Percentiles rank a stretch among this genome's conserved stretches.
These are phyloP conservation scores for Zaprionus inermis DNA, from an alignment of 1,140 invertebrate genomes.

Conservation along the genomic window DNA sequence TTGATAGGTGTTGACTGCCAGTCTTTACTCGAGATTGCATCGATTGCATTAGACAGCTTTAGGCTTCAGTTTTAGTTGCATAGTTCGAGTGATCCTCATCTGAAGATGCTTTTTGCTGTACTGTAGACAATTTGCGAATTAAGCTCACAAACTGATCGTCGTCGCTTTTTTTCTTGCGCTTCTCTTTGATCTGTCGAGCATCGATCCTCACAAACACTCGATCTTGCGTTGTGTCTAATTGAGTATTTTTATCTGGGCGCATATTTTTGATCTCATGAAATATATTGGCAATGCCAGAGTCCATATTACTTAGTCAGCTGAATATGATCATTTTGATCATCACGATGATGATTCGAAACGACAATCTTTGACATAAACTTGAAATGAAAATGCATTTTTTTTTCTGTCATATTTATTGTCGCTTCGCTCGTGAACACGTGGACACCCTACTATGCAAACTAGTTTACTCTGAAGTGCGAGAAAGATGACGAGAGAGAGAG, in stretches of 20 bases:
- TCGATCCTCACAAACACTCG: neutral
- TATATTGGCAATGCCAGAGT: neutral
- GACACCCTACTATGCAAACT: slow-evolving; percentile 30
- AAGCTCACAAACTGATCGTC: neutral
- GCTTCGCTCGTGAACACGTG: slow-evolving; percentile 48
- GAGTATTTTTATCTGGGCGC: neutral
- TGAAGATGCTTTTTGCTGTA: neutral
- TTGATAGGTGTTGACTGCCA: neutral
- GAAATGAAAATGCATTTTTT: slow-evolving; percentile 24
- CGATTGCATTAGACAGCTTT: neutral
- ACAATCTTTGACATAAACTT: slow-evolving; percentile 3
- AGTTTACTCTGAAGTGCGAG: neutral
- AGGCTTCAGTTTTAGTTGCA: neutral
- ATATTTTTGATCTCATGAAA: neutral
- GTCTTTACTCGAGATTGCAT: neutral
- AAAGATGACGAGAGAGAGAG: neutral
- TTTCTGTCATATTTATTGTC: slow-evolving; percentile 10
- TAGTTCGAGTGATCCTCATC: neutral
- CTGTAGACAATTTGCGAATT: neutral
- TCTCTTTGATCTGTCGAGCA: neutral
- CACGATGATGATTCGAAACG: neutral
- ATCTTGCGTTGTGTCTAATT: neutral
- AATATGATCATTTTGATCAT: slow-evolving; percentile 4
- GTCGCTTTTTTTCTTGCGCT: neutral
- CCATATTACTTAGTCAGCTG: neutral